These are phyloP conservation scores for Ellobius talpinus DNA, from an alignment of 2,113 vertebrate species.

Conservation along the genomic window DNA sequence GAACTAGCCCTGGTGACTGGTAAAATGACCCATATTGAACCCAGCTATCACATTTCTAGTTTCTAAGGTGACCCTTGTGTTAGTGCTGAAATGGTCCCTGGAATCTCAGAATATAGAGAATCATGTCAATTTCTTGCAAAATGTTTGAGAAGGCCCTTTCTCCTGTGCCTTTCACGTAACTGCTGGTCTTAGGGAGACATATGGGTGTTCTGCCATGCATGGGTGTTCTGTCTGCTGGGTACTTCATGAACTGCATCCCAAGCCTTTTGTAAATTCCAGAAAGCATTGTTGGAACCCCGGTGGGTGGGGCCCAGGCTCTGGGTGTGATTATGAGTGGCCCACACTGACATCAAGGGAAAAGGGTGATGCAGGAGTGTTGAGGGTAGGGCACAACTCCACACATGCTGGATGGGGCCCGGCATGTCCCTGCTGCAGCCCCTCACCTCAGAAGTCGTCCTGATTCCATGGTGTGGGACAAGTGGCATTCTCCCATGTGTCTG, in stretches of 20 bases:
- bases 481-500: neutral
- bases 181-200: neutral
- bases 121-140: neutral
- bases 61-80: neutral
- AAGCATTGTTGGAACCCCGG: neutral
- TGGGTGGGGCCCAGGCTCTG: neutral
- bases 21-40: neutral
- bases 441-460: neutral
- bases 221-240: neutral
- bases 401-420: neutral
- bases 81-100: neutral
- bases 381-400: neutral
- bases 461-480: neutral
- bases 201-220: neutral
- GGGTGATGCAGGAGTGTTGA: neutral
- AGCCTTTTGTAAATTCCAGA: neutral
- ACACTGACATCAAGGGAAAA: no score
- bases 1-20: neutral
- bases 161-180: neutral
- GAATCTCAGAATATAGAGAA: neutral
- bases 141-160: neutral
- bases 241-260: neutral
- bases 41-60: neutral
- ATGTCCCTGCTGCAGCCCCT: neutral
- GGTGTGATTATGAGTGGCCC: accelerated